Percentiles rank a stretch among this genome's conserved stretches.
Evolutionary conservation across 2,797 vertebrate genomes (phyloP).

Genomic region (Caiman crocodilus): DNA sequence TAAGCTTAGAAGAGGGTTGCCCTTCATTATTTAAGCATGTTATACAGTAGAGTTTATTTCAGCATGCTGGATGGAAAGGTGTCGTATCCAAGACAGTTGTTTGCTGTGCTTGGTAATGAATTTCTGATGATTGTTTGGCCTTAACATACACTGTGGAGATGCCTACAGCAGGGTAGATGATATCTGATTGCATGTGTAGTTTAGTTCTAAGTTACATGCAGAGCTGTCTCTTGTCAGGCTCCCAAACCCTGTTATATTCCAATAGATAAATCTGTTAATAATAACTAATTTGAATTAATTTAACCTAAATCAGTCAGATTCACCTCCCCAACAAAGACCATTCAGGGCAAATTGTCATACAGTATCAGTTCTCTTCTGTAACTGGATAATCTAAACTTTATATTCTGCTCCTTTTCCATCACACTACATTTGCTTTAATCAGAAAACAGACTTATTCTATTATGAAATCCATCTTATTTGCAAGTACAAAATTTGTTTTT

Average conservation of each 20-base stretch:
- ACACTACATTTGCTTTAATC: background rate
- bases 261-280: constrained; percentile 21
- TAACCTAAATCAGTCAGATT: constrained; percentile 1
- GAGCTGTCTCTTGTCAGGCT: constrained; percentile 9
- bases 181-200: constrained; percentile 22
- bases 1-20: constrained; percentile 63
- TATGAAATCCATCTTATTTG: background rate
- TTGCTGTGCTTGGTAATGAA: constrained; percentile 61
- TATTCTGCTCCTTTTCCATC: background rate
- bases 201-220: constrained; percentile 35
- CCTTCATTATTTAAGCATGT: constrained; percentile 68
- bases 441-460: background rate
- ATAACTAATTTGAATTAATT: constrained; percentile 52
- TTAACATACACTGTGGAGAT: constrained; percentile 46
- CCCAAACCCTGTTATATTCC: constrained; percentile 17
- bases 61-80: constrained; percentile 47
- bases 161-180: constrained; percentile 62
- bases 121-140: constrained; percentile 46
- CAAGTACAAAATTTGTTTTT: background rate
- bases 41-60: constrained; percentile 26
- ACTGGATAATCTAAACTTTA: background rate
- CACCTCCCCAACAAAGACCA: background rate
- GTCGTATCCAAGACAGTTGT: constrained; percentile 50
- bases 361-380: background rate
- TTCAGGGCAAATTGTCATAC: background rate